Conservation (phyloP, 2,797 vertebrate genomes). For the Hemibagrus guttatus region DNA sequence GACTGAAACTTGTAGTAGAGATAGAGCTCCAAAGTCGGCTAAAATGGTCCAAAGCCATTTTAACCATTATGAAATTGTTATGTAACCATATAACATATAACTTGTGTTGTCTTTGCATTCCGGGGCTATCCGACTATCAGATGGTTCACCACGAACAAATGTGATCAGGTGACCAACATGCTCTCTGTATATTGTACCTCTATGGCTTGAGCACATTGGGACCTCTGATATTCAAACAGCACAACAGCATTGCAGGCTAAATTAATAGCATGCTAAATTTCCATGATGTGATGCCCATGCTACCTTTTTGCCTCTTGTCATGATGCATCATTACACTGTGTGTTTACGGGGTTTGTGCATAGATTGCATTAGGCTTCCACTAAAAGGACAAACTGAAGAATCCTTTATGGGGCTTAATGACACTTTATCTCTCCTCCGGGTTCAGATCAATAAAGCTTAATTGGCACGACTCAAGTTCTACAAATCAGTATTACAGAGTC, state of each 20-base stretch:
- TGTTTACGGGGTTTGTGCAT: background rate
- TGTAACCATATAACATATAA: background rate
- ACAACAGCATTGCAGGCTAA: too few species aligned
- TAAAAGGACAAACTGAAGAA: background rate
- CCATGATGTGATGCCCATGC: background rate
- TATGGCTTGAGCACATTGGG: background rate
- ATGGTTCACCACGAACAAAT: background rate
- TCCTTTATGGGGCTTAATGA: background rate
- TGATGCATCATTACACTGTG: background rate
- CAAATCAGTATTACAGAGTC: too few species aligned
- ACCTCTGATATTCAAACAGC: background rate
- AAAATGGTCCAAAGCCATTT: background rate
- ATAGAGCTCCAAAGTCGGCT: background rate
- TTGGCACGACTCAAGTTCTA: slow-evolving; percentile 1
- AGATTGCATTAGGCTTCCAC: background rate
- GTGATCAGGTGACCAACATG: background rate
- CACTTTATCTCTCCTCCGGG: too few species aligned
- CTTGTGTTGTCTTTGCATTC: background rate
- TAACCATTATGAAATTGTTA: background rate
- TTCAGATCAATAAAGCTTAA: background rate
- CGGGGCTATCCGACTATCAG: background rate
- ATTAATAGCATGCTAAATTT: background rate
- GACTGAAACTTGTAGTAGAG: background rate
- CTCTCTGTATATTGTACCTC: background rate
- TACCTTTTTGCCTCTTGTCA: background rate